Evolutionary conservation across 64 coral and sea anemone species (phyloP).

Genomic region (Montipora efflorescens): DNA sequence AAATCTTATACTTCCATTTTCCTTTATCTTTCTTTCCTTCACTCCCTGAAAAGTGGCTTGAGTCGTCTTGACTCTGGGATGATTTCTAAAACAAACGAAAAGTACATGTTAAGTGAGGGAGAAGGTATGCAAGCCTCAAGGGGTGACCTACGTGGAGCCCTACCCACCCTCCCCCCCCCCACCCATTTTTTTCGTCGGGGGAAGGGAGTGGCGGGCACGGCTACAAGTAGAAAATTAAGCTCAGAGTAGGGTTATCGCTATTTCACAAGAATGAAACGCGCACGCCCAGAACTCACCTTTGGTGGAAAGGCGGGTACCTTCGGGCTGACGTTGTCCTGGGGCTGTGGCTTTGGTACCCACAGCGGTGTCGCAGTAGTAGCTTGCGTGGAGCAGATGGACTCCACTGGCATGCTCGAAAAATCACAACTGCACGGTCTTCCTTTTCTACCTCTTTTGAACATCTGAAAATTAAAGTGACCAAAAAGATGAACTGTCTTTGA

Average conservation of each 20-base stretch:
- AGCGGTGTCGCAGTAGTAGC: slow-evolving; percentile 12
- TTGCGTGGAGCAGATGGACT: background rate
- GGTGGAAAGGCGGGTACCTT: background rate
- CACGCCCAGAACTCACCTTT: slow-evolving; percentile 12
- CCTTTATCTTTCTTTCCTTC: slow-evolving; percentile 16
- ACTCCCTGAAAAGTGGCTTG: slow-evolving; percentile 20
- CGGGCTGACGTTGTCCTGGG: background rate
- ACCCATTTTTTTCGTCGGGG: too few species aligned
- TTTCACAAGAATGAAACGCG: background rate
- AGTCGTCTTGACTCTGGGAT: slow-evolving; percentile 13
- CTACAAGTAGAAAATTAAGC: background rate
- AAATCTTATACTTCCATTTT: slow-evolving; percentile 7
- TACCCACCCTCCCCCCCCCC: too few species aligned
- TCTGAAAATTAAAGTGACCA: background rate
- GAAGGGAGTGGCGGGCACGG: too few species aligned
- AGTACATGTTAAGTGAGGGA: too few species aligned
- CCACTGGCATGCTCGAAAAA: background rate
- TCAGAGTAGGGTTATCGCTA: too few species aligned
- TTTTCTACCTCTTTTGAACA: slow-evolving; percentile 9
- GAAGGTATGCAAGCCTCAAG: too few species aligned
- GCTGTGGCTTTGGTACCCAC: slow-evolving; percentile 12
- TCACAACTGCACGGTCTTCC: slow-evolving; percentile 25
- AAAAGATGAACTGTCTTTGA: background rate
- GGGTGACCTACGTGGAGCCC: too few species aligned
- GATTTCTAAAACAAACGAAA: slow-evolving; percentile 16